Evolutionary conservation across 2,113 vertebrate species (phyloP).

Genomic region (Spea multiplicata): DNA sequence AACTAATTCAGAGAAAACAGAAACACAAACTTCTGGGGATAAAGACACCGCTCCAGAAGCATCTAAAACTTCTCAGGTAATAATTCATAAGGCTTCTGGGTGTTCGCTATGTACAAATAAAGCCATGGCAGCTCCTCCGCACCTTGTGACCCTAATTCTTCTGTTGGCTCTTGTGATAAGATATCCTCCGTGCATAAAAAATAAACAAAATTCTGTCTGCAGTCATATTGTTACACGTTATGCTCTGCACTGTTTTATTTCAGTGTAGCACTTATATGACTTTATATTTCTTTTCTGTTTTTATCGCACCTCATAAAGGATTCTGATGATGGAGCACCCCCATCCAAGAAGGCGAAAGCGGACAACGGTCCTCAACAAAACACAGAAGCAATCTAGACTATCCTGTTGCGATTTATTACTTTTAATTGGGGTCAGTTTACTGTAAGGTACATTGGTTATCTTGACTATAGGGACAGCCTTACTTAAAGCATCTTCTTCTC

Average conservation of each 20-base stretch:
- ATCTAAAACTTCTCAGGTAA: slow-evolving; percentile 90
- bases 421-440: slow-evolving; percentile 57
- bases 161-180: no score
- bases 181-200: no score
- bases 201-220: no score
- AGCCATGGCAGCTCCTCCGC: no score
- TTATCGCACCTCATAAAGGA: slow-evolving; percentile 67
- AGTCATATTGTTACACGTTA: no score
- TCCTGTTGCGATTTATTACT: slow-evolving; percentile 50
- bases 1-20: slow-evolving; percentile 81
- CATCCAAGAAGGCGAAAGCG: slow-evolving; percentile 91
- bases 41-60: slow-evolving; percentile 76
- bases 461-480: slow-evolving; percentile 63
- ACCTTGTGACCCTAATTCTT: no score
- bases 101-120: no score
- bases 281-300: not conserved
- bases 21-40: slow-evolving; percentile 75
- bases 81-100: no score
- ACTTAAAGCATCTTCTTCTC: slow-evolving; percentile 63
- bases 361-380: slow-evolving; percentile 82
- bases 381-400: slow-evolving; percentile 85
- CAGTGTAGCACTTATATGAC: not conserved
- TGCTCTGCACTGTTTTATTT: no score
- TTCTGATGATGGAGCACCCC: slow-evolving; percentile 81
- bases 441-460: slow-evolving; percentile 69